Conservation (phyloP, 2,797 vertebrate genomes). For the Martes flavigula region DNA sequence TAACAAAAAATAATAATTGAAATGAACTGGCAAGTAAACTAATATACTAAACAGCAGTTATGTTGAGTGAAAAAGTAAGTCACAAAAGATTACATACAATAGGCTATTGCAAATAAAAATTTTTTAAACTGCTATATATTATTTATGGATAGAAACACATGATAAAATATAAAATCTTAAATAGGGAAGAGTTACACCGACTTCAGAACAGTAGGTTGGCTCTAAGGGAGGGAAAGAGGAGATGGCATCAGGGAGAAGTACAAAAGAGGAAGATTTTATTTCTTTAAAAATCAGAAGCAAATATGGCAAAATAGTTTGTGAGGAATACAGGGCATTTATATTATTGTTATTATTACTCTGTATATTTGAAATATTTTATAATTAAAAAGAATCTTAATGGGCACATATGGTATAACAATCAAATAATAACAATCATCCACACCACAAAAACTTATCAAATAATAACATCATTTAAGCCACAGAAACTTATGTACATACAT, state of each 20-base stretch:
- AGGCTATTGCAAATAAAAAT: not conserved
- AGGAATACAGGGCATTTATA: slow-evolving; percentile 62
- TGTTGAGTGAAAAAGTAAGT: not conserved
- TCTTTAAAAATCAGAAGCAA: slow-evolving; percentile 73
- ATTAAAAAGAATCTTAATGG: slow-evolving; percentile 66
- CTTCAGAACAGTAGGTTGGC: not conserved
- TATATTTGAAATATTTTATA: slow-evolving; percentile 55
- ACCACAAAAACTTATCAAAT: slow-evolving; percentile 50
- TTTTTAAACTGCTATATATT: not conserved
- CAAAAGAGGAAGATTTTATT: slow-evolving; percentile 71
- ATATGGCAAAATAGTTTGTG: slow-evolving; percentile 68
- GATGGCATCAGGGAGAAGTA: not conserved
- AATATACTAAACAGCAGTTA: not conserved
- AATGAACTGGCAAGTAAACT: not conserved
- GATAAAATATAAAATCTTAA: not conserved
- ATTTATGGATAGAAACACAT: not conserved
- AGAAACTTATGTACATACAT: slow-evolving; percentile 59
- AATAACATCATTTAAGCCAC: slow-evolving; percentile 43
- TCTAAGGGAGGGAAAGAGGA: slow-evolving; percentile 24
- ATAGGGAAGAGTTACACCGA: not conserved
- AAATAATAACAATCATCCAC: slow-evolving; percentile 60
- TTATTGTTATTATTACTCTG: slow-evolving; percentile 47
- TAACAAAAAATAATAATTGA: not conserved
- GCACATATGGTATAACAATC: slow-evolving; percentile 60
- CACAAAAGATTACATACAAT: not conserved